Evolutionary conservation across 2,797 vertebrate genomes (phyloP).

Genomic region (Acanthornis magna): DNA sequence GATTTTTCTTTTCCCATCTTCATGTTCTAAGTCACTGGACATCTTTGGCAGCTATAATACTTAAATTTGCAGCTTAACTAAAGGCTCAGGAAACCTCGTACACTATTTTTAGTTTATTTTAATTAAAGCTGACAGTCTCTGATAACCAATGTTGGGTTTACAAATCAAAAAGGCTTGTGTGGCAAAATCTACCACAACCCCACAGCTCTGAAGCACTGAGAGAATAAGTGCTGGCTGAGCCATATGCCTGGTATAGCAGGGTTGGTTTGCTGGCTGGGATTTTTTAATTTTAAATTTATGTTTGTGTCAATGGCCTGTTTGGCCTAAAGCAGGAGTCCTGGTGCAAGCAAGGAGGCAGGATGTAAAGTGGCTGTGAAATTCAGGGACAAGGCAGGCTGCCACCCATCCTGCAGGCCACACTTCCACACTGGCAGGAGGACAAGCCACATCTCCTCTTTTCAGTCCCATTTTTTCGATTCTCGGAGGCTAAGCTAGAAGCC

Average conservation of each 20-base stretch:
- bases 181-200: neutral
- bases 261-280: neutral
- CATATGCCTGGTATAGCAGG: neutral
- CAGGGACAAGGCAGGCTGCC: neutral
- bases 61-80: neutral
- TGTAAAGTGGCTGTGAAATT: accelerated
- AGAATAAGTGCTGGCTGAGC: neutral
- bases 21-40: neutral
- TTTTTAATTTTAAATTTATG: neutral
- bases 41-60: neutral
- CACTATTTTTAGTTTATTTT: neutral
- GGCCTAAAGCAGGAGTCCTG: neutral
- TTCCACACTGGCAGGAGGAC: neutral
- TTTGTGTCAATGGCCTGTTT: neutral
- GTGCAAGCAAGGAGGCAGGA: neutral
- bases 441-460: neutral
- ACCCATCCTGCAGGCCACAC: neutral
- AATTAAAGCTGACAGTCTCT: neutral
- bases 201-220: neutral
- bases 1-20: neutral
- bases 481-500: neutral
- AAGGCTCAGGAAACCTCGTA: neutral
- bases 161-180: neutral
- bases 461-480: neutral
- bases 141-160: neutral